A percentile compares a stretch with the other conserved stretches of the same genome.
These are phyloP conservation scores for Xenopus borealis DNA, from an alignment of 2,113 vertebrate genomes.

Conservation along the genomic window DNA sequence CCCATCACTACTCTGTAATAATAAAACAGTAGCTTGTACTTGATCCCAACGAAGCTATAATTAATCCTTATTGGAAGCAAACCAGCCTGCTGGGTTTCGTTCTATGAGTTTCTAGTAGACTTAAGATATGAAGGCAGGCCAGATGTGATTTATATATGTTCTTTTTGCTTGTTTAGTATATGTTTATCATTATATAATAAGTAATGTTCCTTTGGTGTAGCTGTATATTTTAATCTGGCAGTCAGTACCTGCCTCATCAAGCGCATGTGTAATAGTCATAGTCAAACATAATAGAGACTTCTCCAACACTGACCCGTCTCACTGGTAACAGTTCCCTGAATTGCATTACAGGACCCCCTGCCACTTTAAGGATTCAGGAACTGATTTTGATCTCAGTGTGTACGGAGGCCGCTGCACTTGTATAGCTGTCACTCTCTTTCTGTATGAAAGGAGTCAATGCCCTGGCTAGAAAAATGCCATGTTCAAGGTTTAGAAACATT, in stretches of 20 bases:
- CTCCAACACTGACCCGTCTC: background rate
- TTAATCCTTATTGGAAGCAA: too few relatives aligned
- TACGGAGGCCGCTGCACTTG: slow-evolving; percentile 2
- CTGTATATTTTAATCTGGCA: background rate
- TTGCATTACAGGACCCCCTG: background rate
- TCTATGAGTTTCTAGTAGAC: too few relatives aligned
- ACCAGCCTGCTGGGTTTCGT: too few relatives aligned
- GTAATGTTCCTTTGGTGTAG: too few relatives aligned
- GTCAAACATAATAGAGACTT: slow-evolving; percentile 17
- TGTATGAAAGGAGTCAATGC: slow-evolving; percentile 11
- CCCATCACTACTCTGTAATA: too few relatives aligned
- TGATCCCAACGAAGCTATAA: too few relatives aligned
- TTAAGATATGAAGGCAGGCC: too few relatives aligned
- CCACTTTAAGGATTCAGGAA: slow-evolving; percentile 1
- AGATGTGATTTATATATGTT: too few relatives aligned
- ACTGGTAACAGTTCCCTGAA: background rate
- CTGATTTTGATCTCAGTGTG: slow-evolving; percentile 2
- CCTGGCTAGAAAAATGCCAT: slow-evolving; percentile 6
- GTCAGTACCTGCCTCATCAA: background rate
- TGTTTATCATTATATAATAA: too few relatives aligned
- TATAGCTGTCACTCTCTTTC: slow-evolving; percentile 5
- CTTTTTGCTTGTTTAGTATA: too few relatives aligned
- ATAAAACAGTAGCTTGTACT: too few relatives aligned
- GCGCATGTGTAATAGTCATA: background rate
- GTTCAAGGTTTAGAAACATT: slow-evolving; percentile 31